phyloP scores from a whole-genome alignment of 2,888 invertebrate genomes.

The Latrodectus hesperus region DNA sequence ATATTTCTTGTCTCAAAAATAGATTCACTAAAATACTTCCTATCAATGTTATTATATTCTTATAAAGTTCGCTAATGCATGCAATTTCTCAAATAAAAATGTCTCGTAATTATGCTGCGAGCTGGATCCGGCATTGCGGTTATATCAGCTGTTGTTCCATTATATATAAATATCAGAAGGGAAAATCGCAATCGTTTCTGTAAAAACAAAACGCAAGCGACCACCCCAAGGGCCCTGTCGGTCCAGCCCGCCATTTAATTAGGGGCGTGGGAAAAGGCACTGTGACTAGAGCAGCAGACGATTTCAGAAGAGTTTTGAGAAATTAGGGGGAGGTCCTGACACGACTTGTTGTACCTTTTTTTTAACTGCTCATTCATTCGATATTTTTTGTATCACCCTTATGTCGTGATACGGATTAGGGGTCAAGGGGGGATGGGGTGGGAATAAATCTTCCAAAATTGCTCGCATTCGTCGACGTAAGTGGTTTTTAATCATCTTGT shows the following conservation, averaged over 20 bases:
- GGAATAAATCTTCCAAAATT: constrained; percentile 56
- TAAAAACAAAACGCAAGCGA: not conserved
- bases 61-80: no score
- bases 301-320: constrained; percentile 56
- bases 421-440: not conserved
- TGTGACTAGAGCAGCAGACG: constrained; percentile 24
- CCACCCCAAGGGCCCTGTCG: constrained; percentile 18
- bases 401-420: constrained; percentile 33
- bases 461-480: constrained; percentile 44
- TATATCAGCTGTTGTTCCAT: no score
- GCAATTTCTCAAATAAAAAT: no score
- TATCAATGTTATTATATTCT: no score
- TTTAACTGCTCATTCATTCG: not conserved
- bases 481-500: constrained; percentile 47
- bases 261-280: constrained; percentile 64
- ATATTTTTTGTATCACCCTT: constrained; percentile 8
- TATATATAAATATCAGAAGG: no score
- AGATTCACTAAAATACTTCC: no score
- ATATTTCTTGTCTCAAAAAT: no score
- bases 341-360: constrained; percentile 28
- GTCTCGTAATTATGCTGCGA: no score
- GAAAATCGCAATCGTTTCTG: no score
- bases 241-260: constrained; percentile 60
- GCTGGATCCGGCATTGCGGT: no score
- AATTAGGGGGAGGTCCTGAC: constrained; percentile 50